These are phyloP conservation scores for Diorhabda sublineata DNA, from an alignment of 1,140 invertebrate species.

Conservation along the genomic window DNA sequence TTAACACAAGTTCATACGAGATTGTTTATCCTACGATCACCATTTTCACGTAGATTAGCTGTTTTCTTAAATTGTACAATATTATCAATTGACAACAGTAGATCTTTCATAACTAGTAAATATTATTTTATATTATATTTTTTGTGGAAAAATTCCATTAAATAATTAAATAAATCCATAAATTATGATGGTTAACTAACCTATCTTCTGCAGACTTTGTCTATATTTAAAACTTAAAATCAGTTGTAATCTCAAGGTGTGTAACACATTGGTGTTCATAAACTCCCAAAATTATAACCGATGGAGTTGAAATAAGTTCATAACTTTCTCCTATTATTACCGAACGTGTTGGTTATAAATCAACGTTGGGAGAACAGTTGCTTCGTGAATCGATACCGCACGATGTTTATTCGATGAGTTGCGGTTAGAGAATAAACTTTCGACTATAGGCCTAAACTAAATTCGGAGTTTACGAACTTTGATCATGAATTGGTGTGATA, in stretches of 20 bases:
- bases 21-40: too few species aligned
- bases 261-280: background rate
- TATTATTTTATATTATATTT: too few species aligned
- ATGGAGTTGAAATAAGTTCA: background rate
- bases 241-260: background rate
- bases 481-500: background rate
- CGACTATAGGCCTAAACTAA: background rate
- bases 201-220: too few species aligned
- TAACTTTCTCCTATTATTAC: conserved; percentile 1
- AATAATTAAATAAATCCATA: too few species aligned
- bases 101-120: too few species aligned
- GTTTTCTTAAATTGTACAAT: too few species aligned
- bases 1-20: too few species aligned
- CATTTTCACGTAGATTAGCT: too few species aligned
- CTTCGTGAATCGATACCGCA: background rate
- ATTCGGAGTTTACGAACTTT: background rate
- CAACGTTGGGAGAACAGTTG: background rate
- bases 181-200: too few species aligned
- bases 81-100: too few species aligned
- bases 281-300: background rate
- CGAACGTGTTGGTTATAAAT: background rate
- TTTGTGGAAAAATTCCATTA: too few species aligned
- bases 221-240: too few species aligned
- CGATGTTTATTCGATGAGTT: background rate
- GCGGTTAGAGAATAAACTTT: background rate